These are phyloP conservation scores for Sinosuthora webbiana DNA, from an alignment of 2,113 vertebrate species.

Conservation along the genomic window DNA sequence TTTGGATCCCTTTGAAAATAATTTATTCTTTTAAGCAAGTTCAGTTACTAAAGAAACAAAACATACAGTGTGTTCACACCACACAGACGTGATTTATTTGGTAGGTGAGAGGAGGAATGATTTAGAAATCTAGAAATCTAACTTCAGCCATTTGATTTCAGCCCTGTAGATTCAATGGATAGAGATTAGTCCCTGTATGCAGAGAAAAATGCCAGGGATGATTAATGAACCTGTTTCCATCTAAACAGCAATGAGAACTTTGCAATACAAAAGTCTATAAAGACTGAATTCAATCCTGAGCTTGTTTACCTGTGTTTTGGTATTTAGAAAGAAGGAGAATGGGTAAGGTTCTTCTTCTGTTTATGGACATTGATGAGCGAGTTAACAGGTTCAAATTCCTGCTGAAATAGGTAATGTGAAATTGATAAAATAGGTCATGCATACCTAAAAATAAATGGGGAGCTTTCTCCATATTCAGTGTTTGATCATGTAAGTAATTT, in stretches of 20 bases:
- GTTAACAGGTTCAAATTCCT: not conserved
- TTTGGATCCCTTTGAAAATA: not conserved
- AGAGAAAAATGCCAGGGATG: not conserved
- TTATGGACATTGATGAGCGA: not conserved
- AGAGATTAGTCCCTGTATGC: not conserved
- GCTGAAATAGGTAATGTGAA: not conserved
- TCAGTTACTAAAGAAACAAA: not conserved
- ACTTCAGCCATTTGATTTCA: not conserved
- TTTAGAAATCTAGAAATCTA: not conserved
- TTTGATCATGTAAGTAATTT: slow-evolving; percentile 7
- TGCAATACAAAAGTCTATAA: not conserved
- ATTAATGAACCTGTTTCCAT: not conserved
- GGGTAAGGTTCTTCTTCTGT: not conserved
- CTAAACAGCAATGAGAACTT: not conserved
- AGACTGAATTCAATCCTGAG: not conserved
- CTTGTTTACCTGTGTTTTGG: not conserved
- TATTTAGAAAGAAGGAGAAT: not conserved
- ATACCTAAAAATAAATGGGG: not conserved
- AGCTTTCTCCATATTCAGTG: not conserved
- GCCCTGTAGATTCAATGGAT: not conserved
- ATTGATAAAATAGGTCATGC: not conserved
- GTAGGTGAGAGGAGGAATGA: not conserved
- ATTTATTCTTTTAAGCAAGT: not conserved
- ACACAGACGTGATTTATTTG: not conserved
- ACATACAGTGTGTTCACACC: not conserved